Percentiles rank a stretch among this genome's conserved stretches.
Evolutionary conservation across 1,140 invertebrate species (phyloP).

Genomic region (Drosophila prosaltans): DNA sequence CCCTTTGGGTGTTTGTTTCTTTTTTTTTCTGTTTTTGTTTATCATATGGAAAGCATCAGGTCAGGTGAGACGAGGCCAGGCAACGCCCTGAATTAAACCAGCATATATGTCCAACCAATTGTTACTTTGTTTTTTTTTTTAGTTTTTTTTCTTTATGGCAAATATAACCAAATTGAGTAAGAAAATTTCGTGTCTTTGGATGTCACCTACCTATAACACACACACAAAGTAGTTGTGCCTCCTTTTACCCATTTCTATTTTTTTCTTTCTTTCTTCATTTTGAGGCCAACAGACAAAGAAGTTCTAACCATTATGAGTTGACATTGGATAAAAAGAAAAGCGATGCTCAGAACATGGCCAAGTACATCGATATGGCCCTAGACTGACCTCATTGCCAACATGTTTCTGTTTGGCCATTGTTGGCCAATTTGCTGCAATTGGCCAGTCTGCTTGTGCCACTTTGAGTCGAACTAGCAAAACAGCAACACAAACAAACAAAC

Average conservation of each 20-base stretch:
- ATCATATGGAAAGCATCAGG: constrained; percentile 11
- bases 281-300: not conserved
- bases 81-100: constrained; percentile 8
- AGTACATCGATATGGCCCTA: constrained; percentile 23
- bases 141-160: constrained; percentile 16
- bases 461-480: not conserved
- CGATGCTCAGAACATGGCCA: constrained; percentile 44
- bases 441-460: constrained; percentile 7
- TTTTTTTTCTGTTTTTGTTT: not conserved
- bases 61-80: constrained; percentile 12
- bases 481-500: not conserved
- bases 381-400: constrained; percentile 25
- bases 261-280: not conserved
- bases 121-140: constrained; percentile 6
- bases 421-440: constrained; percentile 33
- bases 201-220: not conserved
- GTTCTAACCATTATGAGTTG: constrained; percentile 52
- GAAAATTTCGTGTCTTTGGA: constrained; percentile 3
- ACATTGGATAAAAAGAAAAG: constrained; percentile 32
- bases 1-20: not conserved
- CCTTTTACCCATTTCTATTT: not conserved
- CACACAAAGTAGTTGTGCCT: not conserved
- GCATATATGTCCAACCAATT: constrained; percentile 2
- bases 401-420: constrained; percentile 28
- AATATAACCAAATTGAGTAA: not conserved